Evolutionary conservation across 2,113 vertebrate genomes (phyloP), one percentile per base, ranked within the genome.

Genomic region (mouse (Mus musculus)): DNA sequence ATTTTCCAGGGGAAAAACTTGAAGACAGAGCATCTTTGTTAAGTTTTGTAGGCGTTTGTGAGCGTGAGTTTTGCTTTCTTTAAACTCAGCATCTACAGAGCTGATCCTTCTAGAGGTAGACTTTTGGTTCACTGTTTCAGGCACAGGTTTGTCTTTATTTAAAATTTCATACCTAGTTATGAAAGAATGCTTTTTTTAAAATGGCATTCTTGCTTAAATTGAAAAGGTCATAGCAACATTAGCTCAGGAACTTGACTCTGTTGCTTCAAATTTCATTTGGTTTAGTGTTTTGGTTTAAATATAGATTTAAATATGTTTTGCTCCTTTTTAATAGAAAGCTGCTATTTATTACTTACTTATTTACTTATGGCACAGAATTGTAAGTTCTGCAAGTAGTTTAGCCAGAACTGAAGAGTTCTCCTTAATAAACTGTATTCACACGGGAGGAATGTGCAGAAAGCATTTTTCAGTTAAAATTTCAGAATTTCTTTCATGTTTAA

Each of bases 351-450:
- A 49, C 87, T 85, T 97, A 93, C 80, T 86, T 92, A 95, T 61
- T 81, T 82, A 97, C 96, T 80, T 87, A 93, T 49, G 87, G 93
- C 54, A 96, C 26, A 81, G 63, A 90, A 92, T 93, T 95, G 20
- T 95, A 97, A 97, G 89, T 97, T 96, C 88, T 92, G 73, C 88
- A 95, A 96, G 95, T 97, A 95, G 77, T 94, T 63, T 30, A 90
- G 42, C 76, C 33, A 95, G 94, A 90, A 94, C 5, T 52, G 63
- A 94, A 90, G 71, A 72, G 24, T 72, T 94, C 90, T 97, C 91
- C 94, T 72, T 93, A n/a, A 95, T 95, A 96, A 98, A 54, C 92
- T 88, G 20, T 76, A 94, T 94, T 95, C 80, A 92, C 39, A 87
- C 28, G 94, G 92, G 46, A 87, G 54, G 61, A 81, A 46, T 92